phyloP scores from a whole-genome alignment of 2,113 vertebrate genomes.

The Podarcis raffonei region DNA sequence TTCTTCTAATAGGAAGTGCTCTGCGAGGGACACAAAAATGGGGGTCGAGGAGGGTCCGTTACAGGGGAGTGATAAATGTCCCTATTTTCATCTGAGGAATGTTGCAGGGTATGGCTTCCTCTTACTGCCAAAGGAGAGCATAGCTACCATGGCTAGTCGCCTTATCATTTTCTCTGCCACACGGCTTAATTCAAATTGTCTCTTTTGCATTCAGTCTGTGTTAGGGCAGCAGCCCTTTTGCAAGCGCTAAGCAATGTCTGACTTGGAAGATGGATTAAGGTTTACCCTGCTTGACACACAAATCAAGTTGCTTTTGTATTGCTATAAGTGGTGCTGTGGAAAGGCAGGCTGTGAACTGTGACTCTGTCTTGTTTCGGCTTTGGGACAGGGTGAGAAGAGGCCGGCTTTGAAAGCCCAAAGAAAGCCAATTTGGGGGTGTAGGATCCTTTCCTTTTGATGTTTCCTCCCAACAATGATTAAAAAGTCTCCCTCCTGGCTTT shows the following conservation, averaged over 20 bases:
- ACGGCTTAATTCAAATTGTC: background rate
- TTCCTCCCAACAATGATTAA: constrained; percentile 49
- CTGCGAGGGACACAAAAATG: no score
- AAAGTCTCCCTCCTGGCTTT: constrained; percentile 28
- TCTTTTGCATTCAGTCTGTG: background rate
- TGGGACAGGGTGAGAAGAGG: constrained; percentile 33
- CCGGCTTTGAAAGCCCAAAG: constrained; percentile 35
- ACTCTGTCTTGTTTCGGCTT: background rate
- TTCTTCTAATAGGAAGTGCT: no score
- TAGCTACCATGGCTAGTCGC: no score
- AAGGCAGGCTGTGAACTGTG: background rate
- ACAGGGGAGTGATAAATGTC: no score
- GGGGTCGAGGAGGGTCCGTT: no score
- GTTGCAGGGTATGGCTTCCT: no score
- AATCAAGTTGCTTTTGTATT: constrained; percentile 10
- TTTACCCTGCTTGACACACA: background rate
- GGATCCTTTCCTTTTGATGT: constrained; percentile 48
- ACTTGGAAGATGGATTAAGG: constrained; percentile 11
- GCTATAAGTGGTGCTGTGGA: background rate
- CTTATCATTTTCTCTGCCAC: background rate
- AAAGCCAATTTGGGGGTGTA: constrained; percentile 47
- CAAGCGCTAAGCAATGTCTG: background rate
- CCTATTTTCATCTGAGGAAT: no score
- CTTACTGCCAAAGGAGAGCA: no score
- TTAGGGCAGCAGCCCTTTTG: background rate